Evolutionary conservation across 2,113 vertebrate species (phyloP).

Genomic region (Donacobius atricapilla): DNA sequence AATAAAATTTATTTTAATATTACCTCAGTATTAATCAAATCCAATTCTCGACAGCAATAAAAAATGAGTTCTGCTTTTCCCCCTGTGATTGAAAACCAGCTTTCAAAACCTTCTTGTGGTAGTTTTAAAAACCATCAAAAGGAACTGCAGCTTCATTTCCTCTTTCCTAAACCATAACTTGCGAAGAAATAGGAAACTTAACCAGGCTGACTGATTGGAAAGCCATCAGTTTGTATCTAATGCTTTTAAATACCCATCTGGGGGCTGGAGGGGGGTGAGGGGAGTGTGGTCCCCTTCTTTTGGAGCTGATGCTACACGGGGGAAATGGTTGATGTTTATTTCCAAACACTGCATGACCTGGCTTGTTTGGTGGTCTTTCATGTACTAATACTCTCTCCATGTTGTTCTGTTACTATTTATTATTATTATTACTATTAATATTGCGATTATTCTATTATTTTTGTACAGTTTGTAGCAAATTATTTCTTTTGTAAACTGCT

Average conservation of each 20-base stretch:
- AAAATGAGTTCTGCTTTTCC: slow-evolving; percentile 67
- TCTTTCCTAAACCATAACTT: slow-evolving; percentile 36
- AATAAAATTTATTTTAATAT: slow-evolving; percentile 74
- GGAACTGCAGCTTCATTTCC: slow-evolving; percentile 46
- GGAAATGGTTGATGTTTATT: slow-evolving; percentile 15
- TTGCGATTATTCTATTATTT: background rate
- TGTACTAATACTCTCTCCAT: slow-evolving; percentile 50
- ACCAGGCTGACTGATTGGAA: slow-evolving; percentile 36
- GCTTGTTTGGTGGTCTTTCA: slow-evolving; percentile 37
- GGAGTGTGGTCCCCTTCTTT: background rate
- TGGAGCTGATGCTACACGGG: background rate
- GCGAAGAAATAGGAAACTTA: slow-evolving; percentile 58
- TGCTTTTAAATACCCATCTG: background rate
- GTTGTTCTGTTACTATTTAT: background rate
- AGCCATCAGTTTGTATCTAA: background rate
- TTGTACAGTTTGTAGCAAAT: slow-evolving; percentile 50
- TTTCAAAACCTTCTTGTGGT: slow-evolving; percentile 55
- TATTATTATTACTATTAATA: background rate
- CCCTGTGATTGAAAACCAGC: slow-evolving; percentile 50
- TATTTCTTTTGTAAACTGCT: slow-evolving; percentile 24
- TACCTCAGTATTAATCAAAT: slow-evolving; percentile 68
- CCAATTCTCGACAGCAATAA: slow-evolving; percentile 50
- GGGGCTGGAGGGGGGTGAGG: background rate
- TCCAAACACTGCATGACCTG: slow-evolving; percentile 38
- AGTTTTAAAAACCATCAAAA: slow-evolving; percentile 40